Percentiles rank a stretch among this genome's conserved stretches.
Evolutionary conservation across 2,797 vertebrate genomes (phyloP).

Genomic region (Sparus aurata): DNA sequence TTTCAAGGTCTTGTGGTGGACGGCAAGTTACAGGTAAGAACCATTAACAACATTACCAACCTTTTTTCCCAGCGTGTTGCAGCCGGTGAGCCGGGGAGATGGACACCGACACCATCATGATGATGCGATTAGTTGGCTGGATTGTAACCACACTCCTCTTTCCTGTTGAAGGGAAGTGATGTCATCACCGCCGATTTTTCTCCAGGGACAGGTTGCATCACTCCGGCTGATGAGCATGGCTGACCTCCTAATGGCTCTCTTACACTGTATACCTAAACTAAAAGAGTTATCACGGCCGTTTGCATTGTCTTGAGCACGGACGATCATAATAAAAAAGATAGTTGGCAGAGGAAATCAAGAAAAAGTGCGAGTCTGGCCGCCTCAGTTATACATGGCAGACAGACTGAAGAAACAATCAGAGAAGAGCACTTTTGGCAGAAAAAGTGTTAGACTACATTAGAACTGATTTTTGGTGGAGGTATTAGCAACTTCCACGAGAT

Average conservation of each 20-base stretch:
- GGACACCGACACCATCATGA: neutral
- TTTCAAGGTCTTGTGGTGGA: neutral
- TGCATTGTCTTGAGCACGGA: conserved; percentile 6
- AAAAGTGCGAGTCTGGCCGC: neutral
- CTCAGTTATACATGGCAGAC: neutral
- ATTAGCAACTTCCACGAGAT: neutral
- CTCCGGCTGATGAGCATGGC: neutral
- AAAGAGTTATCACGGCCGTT: conserved; percentile 18
- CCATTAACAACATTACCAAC: neutral
- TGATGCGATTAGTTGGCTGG: conserved; percentile 15
- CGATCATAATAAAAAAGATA: conserved; percentile 5
- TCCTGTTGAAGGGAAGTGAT: neutral
- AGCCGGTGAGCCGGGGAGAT: neutral
- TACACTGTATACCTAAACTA: neutral
- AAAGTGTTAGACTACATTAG: neutral
- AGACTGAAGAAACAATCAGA: neutral
- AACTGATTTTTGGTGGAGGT: neutral
- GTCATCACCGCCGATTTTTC: neutral
- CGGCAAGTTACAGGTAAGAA: neutral
- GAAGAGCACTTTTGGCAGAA: neutral
- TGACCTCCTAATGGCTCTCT: neutral
- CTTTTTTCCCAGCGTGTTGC: neutral
- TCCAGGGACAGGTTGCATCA: conserved; percentile 2
- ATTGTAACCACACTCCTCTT: conserved; percentile 1
- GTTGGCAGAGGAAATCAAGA: conserved; percentile 3